These are phyloP conservation scores for Drosophila sordidula DNA, from an alignment of 2,888 invertebrate species.

Conservation along the genomic window DNA sequence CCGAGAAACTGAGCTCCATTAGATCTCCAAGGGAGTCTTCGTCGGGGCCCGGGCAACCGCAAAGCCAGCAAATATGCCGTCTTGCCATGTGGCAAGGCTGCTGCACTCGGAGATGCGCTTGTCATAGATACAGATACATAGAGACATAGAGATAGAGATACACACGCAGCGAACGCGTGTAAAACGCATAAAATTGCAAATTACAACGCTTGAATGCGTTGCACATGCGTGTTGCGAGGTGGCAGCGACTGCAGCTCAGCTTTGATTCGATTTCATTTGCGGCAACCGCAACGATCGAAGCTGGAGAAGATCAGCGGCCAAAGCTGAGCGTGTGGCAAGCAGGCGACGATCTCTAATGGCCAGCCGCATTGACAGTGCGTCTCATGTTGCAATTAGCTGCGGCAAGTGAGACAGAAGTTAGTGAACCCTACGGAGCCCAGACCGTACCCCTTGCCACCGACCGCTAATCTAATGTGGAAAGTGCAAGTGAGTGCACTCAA, in stretches of 20 bases:
- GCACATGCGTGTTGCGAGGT: slow-evolving; percentile 50
- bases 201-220: slow-evolving; percentile 66
- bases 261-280: slow-evolving; percentile 74
- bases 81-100: slow-evolving; percentile 53
- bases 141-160: slow-evolving; percentile 17
- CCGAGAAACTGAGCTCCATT: slow-evolving; percentile 23
- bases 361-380: slow-evolving; percentile 64
- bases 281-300: slow-evolving; percentile 55
- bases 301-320: slow-evolving; percentile 16
- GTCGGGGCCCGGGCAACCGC: slow-evolving; percentile 50
- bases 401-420: slow-evolving; percentile 65
- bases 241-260: slow-evolving; percentile 41
- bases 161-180: slow-evolving; percentile 47
- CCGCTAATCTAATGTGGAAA: slow-evolving; percentile 64
- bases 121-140: slow-evolving; percentile 35
- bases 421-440: slow-evolving; percentile 56
- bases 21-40: slow-evolving; percentile 27
- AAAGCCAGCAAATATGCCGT: slow-evolving; percentile 49
- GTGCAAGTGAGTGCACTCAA: slow-evolving; percentile 73
- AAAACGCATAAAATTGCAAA: slow-evolving; percentile 77
- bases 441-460: slow-evolving; percentile 8
- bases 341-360: slow-evolving; percentile 69
- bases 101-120: slow-evolving; percentile 30
- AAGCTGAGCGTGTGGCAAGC: slow-evolving; percentile 72
- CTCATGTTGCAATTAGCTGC: slow-evolving; percentile 75